A percentile compares a stretch with the other conserved stretches of the same genome.
Evolutionary conservation across 2,888 invertebrate genomes (phyloP).

Genomic region (Eupsilia transversa): DNA sequence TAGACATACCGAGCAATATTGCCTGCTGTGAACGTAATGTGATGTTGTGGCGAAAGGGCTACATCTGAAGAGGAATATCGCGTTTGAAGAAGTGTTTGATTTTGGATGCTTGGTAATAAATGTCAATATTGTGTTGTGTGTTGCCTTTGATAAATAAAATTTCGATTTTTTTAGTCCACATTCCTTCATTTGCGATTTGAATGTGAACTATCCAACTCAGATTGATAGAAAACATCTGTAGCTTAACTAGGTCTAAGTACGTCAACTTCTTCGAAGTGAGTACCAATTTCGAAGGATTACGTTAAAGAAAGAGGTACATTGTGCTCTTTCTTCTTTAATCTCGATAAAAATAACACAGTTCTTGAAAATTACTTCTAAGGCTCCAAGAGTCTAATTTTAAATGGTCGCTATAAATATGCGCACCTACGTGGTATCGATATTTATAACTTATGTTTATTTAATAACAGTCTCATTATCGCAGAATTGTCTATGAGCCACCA

Average conservation of each 20-base stretch:
- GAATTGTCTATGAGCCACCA: not conserved
- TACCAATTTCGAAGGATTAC: not conserved
- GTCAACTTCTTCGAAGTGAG: not conserved
- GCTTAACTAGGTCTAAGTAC: not conserved
- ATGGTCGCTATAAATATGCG: not conserved
- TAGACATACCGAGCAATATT: conserved; percentile 37
- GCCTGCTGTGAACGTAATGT: conserved; percentile 39
- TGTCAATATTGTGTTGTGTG: conserved; percentile 3
- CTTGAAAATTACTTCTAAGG: not conserved
- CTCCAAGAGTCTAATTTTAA: not conserved
- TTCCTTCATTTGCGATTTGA: not conserved
- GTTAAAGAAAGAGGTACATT: not conserved
- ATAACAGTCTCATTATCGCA: not conserved
- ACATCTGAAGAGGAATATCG: conserved; percentile 30
- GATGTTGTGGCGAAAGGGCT: conserved; percentile 18
- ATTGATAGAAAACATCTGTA: not conserved
- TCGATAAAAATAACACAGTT: not conserved
- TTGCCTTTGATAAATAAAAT: conserved; percentile 1
- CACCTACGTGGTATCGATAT: not conserved
- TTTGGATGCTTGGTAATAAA: conserved; percentile 11
- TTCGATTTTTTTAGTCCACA: not conserved
- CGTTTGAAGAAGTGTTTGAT: conserved; percentile 11
- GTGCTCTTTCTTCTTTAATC: not conserved
- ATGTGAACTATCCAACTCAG: not conserved
- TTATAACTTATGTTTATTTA: not conserved